These are phyloP conservation scores for Conus betulinus DNA, from an alignment of 1,140 invertebrate species.

Conservation along the genomic window DNA sequence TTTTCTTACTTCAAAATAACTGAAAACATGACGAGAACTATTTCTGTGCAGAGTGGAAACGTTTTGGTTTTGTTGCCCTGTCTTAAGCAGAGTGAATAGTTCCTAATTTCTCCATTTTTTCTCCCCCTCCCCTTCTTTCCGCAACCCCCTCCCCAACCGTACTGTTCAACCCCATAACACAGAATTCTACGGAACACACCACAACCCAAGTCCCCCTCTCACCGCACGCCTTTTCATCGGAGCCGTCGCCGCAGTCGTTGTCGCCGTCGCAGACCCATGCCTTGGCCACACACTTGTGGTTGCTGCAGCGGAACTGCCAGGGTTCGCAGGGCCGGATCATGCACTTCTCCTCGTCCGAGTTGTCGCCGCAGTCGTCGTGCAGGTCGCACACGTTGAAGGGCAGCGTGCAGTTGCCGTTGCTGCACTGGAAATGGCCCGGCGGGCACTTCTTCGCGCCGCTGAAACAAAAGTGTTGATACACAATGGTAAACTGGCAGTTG, in stretches of 20 bases:
- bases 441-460: constrained; percentile 78
- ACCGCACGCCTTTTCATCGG: constrained; percentile 95
- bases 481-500: too few relatives aligned
- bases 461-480: not conserved
- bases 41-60: too few relatives aligned
- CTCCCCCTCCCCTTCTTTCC: too few relatives aligned
- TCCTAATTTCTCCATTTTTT: too few relatives aligned
- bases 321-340: constrained; percentile 74
- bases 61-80: too few relatives aligned
- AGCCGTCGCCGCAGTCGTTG: constrained; percentile 94
- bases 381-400: constrained; percentile 95
- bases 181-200: not conserved
- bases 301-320: constrained; percentile 66
- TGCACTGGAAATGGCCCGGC: constrained; percentile 94
- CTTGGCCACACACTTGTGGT: constrained; percentile 66
- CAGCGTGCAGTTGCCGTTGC: constrained; percentile 92
- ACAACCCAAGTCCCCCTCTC: constrained; percentile 16
- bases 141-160: too few relatives aligned
- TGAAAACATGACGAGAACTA: too few relatives aligned
- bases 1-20: too few relatives aligned
- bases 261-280: constrained; percentile 78
- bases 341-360: constrained; percentile 86
- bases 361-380: constrained; percentile 90
- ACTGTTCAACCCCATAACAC: not conserved
- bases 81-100: too few relatives aligned